Evolutionary conservation across 2,888 invertebrate species (phyloP), one percentile per base, ranked within the genome.

Genomic region (Acrobasis suavella): DNA sequence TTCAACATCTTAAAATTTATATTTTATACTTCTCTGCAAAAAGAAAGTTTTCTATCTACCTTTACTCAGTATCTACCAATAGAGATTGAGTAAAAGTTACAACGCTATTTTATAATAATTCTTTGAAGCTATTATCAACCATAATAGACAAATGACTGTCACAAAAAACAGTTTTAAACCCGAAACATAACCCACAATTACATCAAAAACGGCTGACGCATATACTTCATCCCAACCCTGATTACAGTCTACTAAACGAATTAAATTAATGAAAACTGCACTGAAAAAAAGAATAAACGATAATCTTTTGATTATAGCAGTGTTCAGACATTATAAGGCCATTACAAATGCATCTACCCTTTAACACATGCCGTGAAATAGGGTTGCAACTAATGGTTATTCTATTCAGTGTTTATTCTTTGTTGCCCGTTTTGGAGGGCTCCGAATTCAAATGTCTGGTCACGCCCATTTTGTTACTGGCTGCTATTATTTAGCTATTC

Each of bases 321-420:
- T 76, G 42, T 56, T 56, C 56, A 71, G 72, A 76, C 77, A 87
- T 89, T 91, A 90, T 86, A 90, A 87, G 76, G 76, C 82, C 85
- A 91, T 91, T 91, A 91, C 85, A 88, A 88, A 89, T 77, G 67
- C 85, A 91, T 91, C 87, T 89, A 87, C 82, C 85, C 87, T 79
- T 85, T 82, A 81, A 80, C 87, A 85, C 83, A 82, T 85, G 86
- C 72, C 64, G 56, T 72, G 73, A 74, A 73, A 72, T 71, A 77
- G 80, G 78, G 78, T 78, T 75, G 69, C 65, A 70, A 14, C 76
- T 79, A 79, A 86, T 84, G 73, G 79, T 65, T 76, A 70, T 75
- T 78, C 79, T 81, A 81, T 85, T 80, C 78, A 78, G 75, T 82
- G 79, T 82, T 80, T 73, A 74, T 72, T 72, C 76, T 76, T 76